These are phyloP conservation scores for Petrocephalus zakoni DNA, from an alignment of 2,113 vertebrate species.

Conservation along the genomic window DNA sequence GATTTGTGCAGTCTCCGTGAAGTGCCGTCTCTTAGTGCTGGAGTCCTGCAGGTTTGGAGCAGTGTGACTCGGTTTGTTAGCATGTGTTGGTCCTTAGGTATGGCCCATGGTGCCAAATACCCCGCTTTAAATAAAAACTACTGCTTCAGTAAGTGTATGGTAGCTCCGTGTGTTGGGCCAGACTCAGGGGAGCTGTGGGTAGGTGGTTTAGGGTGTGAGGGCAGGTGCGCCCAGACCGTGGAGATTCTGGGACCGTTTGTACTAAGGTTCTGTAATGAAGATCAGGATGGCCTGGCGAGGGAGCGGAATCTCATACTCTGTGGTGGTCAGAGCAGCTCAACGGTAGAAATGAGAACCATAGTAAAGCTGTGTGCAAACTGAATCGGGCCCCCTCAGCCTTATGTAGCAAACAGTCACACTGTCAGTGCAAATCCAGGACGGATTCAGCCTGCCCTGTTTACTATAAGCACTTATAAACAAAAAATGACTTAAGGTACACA, in stretches of 20 bases:
- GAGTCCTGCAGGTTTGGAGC: not conserved
- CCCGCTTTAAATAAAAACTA: not conserved
- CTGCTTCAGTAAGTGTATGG: not conserved
- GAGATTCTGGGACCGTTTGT: not conserved
- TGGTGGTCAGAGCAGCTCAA: not conserved
- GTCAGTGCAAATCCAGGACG: not conserved
- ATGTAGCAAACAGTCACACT: not conserved
- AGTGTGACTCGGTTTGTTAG: not conserved
- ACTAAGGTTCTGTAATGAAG: not conserved
- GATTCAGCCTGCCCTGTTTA: not conserved
- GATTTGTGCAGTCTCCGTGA: not conserved
- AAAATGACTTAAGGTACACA: not conserved
- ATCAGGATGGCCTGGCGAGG: not conserved
- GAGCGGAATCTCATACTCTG: not conserved
- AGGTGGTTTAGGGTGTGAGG: not conserved
- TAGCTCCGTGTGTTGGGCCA: not conserved
- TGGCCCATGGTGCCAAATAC: not conserved
- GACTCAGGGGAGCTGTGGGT: not conserved
- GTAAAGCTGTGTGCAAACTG: not conserved
- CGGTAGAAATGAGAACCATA: not conserved
- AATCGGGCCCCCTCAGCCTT: not conserved
- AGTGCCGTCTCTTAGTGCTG: not conserved
- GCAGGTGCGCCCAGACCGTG: not conserved
- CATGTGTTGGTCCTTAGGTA: not conserved
- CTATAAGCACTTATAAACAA: not conserved